phyloP scores from a whole-genome alignment of 2,888 invertebrate genomes.

The Microchrysa polita region DNA sequence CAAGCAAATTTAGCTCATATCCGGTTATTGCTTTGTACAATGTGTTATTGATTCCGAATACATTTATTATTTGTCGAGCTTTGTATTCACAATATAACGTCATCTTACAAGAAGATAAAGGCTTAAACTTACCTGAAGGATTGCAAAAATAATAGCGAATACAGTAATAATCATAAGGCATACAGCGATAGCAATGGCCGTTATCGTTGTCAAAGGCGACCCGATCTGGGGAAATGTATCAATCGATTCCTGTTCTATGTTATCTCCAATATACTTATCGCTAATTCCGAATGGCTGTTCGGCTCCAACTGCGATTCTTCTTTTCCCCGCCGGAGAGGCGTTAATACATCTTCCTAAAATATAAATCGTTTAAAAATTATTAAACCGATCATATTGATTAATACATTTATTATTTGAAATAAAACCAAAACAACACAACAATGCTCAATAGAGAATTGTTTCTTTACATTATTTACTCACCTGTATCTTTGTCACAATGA shows the following conservation, averaged over 20 bases:
- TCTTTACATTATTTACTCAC: slow-evolving; percentile 60
- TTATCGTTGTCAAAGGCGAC: slow-evolving; percentile 71
- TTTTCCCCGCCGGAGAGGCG: slow-evolving; percentile 77
- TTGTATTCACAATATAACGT: too few species aligned
- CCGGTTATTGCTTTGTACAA: too few species aligned
- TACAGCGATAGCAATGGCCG: slow-evolving; percentile 73
- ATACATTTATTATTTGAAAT: not conserved
- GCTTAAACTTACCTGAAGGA: slow-evolving; percentile 74
- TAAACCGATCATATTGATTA: not conserved
- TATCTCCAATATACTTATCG: slow-evolving; percentile 51
- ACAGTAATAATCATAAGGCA: slow-evolving; percentile 76
- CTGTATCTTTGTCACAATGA: slow-evolving; percentile 75
- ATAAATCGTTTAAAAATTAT: slow-evolving; percentile 8
- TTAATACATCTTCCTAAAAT: slow-evolving; percentile 75
- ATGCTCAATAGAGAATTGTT: not conserved
- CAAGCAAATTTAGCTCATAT: too few species aligned
- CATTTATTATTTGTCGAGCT: too few species aligned
- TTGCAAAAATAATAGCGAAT: slow-evolving; percentile 76
- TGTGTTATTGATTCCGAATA: too few species aligned
- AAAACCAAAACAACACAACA: not conserved
- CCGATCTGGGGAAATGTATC: slow-evolving; percentile 59
- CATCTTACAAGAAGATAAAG: not conserved
- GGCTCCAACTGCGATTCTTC: slow-evolving; percentile 73
- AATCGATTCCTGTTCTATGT: slow-evolving; percentile 52
- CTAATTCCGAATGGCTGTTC: slow-evolving; percentile 59